These are phyloP conservation scores for Vimba vimba DNA, from an alignment of 2,113 vertebrate species.

Conservation along the genomic window DNA sequence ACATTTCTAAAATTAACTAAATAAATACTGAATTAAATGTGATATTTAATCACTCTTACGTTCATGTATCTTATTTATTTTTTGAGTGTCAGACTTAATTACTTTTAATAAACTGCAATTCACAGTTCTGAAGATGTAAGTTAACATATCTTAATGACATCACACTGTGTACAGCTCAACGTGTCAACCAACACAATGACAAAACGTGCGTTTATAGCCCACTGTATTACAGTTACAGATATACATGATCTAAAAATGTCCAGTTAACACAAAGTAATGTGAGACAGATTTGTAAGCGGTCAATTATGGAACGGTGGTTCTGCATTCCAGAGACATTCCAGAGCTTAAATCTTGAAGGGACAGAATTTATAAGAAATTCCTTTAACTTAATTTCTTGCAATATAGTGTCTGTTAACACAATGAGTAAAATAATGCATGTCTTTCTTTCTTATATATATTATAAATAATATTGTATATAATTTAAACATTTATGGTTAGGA, in stretches of 20 bases:
- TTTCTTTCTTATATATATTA: neutral
- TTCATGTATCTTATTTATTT: too few relatives aligned
- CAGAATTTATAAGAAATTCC: neutral
- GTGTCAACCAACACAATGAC: neutral
- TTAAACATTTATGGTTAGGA: neutral
- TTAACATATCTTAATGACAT: neutral
- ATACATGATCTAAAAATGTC: neutral
- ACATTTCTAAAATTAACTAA: neutral
- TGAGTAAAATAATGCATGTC: neutral
- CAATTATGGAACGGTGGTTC: neutral
- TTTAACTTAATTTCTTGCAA: neutral
- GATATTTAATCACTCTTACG: neutral
- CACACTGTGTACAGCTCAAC: neutral
- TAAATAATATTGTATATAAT: neutral
- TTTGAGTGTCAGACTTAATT: neutral
- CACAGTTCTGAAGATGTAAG: neutral
- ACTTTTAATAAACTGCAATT: constrained; percentile 3
- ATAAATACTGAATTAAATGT: neutral
- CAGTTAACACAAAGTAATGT: neutral
- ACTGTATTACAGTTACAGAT: neutral
- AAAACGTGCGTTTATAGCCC: neutral
- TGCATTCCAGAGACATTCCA: neutral
- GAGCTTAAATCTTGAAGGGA: neutral
- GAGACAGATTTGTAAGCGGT: too few relatives aligned
- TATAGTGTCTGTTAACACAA: neutral